Evolutionary conservation across 2,113 vertebrate genomes (phyloP).

Genomic region (Phalacrocorax brasilianus): DNA sequence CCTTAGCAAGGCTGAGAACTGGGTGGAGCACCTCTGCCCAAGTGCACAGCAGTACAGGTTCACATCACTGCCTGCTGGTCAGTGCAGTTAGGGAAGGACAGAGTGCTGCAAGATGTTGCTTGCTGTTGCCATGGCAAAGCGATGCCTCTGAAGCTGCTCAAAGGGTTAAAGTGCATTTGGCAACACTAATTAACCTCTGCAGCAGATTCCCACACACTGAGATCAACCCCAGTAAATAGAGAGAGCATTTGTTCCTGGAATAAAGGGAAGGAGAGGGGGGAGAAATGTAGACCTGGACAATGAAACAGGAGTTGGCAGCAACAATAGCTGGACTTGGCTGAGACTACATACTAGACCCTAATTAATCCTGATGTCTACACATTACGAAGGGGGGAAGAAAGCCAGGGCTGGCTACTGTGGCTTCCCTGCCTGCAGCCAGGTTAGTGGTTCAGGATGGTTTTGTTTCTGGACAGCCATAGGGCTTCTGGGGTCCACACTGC

Average conservation of each 20-base stretch:
- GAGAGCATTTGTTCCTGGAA: neutral
- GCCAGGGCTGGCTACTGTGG: neutral
- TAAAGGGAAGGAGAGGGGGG: neutral
- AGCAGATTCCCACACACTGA: slow-evolving; percentile 52
- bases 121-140: neutral
- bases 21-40: neutral
- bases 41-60: neutral
- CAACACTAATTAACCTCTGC: slow-evolving; percentile 48
- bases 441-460: neutral
- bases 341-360: neutral
- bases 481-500: neutral
- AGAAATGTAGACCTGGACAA: slow-evolving; percentile 11
- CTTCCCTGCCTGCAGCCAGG: neutral
- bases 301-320: slow-evolving; percentile 44
- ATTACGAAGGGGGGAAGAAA: neutral
- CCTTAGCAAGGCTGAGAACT: neutral
- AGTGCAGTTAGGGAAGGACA: neutral
- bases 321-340: slow-evolving; percentile 17
- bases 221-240: slow-evolving; percentile 21
- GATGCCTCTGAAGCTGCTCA: neutral
- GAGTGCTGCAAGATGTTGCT: neutral
- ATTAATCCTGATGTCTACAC: slow-evolving; percentile 34
- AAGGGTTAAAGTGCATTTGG: slow-evolving; percentile 43
- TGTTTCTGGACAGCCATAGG: neutral
- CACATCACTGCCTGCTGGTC: too few species aligned